phyloP scores from a whole-genome alignment of 2,888 invertebrate species.

The Pseudeuparius sepicola region DNA sequence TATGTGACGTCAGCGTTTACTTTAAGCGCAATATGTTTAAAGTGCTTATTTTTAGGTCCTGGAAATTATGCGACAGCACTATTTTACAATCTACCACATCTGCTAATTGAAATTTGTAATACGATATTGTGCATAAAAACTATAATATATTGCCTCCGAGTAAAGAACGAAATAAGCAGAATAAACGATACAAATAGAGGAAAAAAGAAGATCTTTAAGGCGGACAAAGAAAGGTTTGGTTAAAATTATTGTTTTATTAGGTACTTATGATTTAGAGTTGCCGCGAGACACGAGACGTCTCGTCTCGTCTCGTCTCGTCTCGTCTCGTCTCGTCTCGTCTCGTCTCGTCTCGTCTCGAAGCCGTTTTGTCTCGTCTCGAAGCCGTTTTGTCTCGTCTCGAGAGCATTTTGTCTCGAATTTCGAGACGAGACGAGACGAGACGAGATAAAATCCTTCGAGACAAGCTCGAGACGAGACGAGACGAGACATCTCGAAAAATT shows the following conservation, averaged over 20 bases:
- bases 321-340: slow-evolving; percentile 1
- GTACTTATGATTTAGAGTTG: slow-evolving; percentile 1
- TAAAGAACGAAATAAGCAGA: slow-evolving; percentile 62
- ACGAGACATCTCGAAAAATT: slow-evolving; percentile 4
- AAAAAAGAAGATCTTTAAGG: slow-evolving; percentile 25
- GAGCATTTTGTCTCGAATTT: not conserved
- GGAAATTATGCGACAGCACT: slow-evolving; percentile 28
- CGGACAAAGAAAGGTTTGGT: slow-evolving; percentile 58
- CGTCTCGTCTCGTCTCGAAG: not conserved
- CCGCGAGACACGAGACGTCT: slow-evolving; percentile 1
- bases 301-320: not conserved
- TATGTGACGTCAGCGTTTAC: too few relatives aligned
- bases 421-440: slow-evolving; percentile 1
- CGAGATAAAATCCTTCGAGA: not conserved
- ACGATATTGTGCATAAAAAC: slow-evolving; percentile 58
- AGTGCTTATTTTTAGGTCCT: too few relatives aligned
- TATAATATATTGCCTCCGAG: slow-evolving; percentile 56
- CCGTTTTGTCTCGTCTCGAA: too few relatives aligned
- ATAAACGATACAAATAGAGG: slow-evolving; percentile 45
- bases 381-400: not conserved
- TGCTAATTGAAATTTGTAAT: slow-evolving; percentile 52
- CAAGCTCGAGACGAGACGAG: slow-evolving; percentile 3
- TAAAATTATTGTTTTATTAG: slow-evolving; percentile 1
- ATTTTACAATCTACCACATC: slow-evolving; percentile 43
- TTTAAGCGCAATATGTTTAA: too few relatives aligned